Conservation (phyloP, 2,797 vertebrate genomes). For the Nannoperca australis region DNA sequence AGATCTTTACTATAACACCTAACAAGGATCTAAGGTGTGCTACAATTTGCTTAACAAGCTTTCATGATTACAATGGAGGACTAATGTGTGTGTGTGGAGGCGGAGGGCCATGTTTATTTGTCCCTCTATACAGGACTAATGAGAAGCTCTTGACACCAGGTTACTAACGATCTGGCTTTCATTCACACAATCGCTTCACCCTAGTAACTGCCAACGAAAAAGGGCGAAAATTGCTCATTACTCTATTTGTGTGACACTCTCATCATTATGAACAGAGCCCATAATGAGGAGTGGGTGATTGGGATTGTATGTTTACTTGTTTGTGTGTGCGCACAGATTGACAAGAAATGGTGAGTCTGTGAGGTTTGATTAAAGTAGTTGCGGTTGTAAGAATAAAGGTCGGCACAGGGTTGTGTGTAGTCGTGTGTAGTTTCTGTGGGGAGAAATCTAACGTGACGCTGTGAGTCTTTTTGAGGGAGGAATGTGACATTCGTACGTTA, state of each 20-base stretch:
- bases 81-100: conserved; percentile 42
- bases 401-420: conserved; percentile 6
- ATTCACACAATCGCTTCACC: conserved; percentile 64
- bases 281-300: conserved; percentile 34
- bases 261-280: conserved; percentile 45
- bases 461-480: conserved; percentile 67
- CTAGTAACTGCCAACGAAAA: conserved; percentile 57
- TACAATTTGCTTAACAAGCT: conserved; percentile 67
- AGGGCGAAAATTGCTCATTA: conserved; percentile 47
- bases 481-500: conserved; percentile 74
- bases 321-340: conserved; percentile 11
- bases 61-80: conserved; percentile 45
- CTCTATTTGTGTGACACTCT: conserved; percentile 30
- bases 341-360: neutral
- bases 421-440: conserved; percentile 12
- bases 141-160: conserved; percentile 77
- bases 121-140: conserved; percentile 65
- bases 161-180: conserved; percentile 74
- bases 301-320: conserved; percentile 39
- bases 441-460: conserved; percentile 57
- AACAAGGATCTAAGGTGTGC: conserved; percentile 64
- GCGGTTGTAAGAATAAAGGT: conserved; percentile 10
- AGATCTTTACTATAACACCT: conserved; percentile 44
- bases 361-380: neutral
- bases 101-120: conserved; percentile 59